Percentiles rank a stretch among this genome's conserved stretches.
These are phyloP conservation scores for Tetranychus piercei DNA, from an alignment of 2,888 invertebrate genomes.

Conservation along the genomic window DNA sequence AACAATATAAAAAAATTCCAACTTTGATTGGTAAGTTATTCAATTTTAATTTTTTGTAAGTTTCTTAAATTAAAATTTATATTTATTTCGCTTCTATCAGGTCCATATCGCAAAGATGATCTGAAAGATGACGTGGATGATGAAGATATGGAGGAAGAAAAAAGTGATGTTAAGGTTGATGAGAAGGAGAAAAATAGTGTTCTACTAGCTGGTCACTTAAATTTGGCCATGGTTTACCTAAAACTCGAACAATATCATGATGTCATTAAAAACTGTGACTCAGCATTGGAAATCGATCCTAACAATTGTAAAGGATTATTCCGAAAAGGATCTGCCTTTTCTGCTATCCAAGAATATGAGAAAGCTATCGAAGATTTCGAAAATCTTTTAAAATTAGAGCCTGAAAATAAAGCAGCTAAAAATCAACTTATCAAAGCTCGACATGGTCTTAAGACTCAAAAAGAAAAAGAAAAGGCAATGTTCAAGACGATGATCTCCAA, in stretches of 20 bases:
- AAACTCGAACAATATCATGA: slow-evolving; percentile 52
- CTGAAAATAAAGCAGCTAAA: slow-evolving; percentile 68
- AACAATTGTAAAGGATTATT: slow-evolving; percentile 74
- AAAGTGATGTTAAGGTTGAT: background rate
- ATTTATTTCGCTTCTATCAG: background rate
- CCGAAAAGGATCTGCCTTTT: slow-evolving; percentile 55
- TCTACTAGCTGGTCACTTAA: slow-evolving; percentile 49
- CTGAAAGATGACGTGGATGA: background rate
- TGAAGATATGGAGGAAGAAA: background rate
- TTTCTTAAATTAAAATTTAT: background rate
- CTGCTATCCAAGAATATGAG: slow-evolving; percentile 55
- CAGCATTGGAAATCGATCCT: slow-evolving; percentile 53
- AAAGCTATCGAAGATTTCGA: slow-evolving; percentile 58
- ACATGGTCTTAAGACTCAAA: slow-evolving; percentile 51
- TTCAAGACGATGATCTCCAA: slow-evolving; percentile 87
- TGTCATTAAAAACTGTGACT: slow-evolving; percentile 53
- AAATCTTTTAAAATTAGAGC: slow-evolving; percentile 53
- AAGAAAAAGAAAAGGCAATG: slow-evolving; percentile 59
- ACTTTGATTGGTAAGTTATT: background rate
- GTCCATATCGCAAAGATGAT: background rate
- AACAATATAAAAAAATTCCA: slow-evolving; percentile 42
- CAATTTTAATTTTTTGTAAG: background rate
- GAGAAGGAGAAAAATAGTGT: background rate
- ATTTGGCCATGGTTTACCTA: slow-evolving; percentile 60
- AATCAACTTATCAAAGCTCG: slow-evolving; percentile 54